Percentiles rank a stretch among this genome's conserved stretches.
Conservation (phyloP, 1,140 invertebrate species). For the Pararge aegeria region DNA sequence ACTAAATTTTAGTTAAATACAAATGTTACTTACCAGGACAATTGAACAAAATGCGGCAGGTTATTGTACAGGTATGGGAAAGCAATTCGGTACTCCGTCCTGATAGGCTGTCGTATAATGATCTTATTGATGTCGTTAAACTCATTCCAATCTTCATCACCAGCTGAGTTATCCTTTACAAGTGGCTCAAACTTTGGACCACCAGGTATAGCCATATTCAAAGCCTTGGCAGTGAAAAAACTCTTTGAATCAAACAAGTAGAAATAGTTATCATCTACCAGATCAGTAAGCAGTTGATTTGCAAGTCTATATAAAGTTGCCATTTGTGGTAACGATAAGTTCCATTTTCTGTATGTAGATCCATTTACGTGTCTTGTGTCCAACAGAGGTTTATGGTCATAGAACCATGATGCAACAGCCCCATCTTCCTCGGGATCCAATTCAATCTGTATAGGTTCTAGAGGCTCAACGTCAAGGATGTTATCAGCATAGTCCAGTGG, state of each 20-base stretch:
- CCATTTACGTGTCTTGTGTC: slow-evolving; percentile 98
- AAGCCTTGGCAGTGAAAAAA: slow-evolving; percentile 99
- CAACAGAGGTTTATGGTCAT: slow-evolving; percentile 98
- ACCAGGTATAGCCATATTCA: slow-evolving; percentile 99
- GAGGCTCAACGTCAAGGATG: slow-evolving; percentile 98
- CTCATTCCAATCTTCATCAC: slow-evolving; percentile 99
- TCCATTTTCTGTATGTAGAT: slow-evolving; percentile 97
- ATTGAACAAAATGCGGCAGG: slow-evolving; percentile 96
- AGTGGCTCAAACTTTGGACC: slow-evolving; percentile 99
- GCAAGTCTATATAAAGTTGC: slow-evolving; percentile 98
- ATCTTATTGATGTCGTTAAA: slow-evolving; percentile 99
- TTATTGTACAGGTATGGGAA: slow-evolving; percentile 99
- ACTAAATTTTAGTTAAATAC: background rate
- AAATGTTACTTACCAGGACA: slow-evolving; percentile 89
- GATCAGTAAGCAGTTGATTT: slow-evolving; percentile 98
- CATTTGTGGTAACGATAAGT: slow-evolving; percentile 96
- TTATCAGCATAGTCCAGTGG: slow-evolving; percentile 99
- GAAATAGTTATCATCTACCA: slow-evolving; percentile 99
- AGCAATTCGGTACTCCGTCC: slow-evolving; percentile 99
- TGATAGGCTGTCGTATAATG: slow-evolving; percentile 98
- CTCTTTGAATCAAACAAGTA: slow-evolving; percentile 99
- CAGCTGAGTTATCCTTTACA: slow-evolving; percentile 98
- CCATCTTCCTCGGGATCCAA: slow-evolving; percentile 97
- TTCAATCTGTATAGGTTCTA: slow-evolving; percentile 99
- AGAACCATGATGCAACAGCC: slow-evolving; percentile 96